Evolutionary conservation across 2,797 vertebrate species (phyloP), one percentile per base, ranked within the genome.

Genomic region (Coracias cyanogaster): DNA sequence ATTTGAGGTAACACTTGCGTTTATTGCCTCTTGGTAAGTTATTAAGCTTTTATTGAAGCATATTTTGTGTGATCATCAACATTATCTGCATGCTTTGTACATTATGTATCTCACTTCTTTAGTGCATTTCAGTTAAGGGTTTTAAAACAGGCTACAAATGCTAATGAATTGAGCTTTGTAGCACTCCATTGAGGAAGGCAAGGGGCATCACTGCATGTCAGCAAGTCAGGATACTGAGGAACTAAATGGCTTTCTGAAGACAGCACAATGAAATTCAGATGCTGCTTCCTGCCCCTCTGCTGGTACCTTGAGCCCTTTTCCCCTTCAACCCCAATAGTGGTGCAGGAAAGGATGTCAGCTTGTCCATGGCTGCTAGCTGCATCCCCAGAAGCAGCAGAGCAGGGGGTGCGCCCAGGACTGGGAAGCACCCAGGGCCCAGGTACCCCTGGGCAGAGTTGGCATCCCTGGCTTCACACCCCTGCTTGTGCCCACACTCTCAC

Each of bases 11-110:
- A 93, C 33, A 69, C 57, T 37, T 3, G 1, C 51, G 46, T 92
- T 94, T 93, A 93, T 83, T 96, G 57, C 94, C 72, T 86, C 84
- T 92, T 82, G 61, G 57, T 91, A 96, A 89, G 72, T 83, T 93
- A 81, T 95, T 94, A 91, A 81, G 69, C 31, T 92, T 94, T 95
- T 94, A 94, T 71, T 74, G 92, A 86, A 94, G 35, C 76, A 51
- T 88, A 92, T 94, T 97, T 91, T 95, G 29, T 65, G 46, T 45
- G 18, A 92, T 33, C 55, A 93, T 69, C 82, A 58, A 66, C 86
- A 87, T 91, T 72, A 95, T 55, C 69, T 0, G 0, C 13, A 16
- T 60, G n/a, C 49, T 96, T 91, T 86, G 78, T 70, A 31, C 43
- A 52, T 94, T 72, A 86, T 76, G 43, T 46, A 60, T 86, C 92